These are phyloP conservation scores for Rallus crepitans DNA, from an alignment of 2,797 vertebrate species.

Conservation along the genomic window DNA sequence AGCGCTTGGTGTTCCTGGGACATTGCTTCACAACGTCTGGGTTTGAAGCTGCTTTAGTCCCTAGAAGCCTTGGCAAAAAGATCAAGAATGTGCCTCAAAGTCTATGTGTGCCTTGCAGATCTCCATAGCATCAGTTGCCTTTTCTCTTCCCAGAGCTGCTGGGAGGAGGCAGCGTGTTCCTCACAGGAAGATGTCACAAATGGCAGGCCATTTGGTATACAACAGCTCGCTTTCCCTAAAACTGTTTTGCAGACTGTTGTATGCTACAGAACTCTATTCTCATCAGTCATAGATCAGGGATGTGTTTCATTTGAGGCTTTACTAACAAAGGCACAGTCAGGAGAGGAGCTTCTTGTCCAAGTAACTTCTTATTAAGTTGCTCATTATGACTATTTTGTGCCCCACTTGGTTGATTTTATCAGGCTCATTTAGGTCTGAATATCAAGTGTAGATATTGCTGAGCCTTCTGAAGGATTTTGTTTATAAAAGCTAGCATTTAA, in stretches of 20 bases:
- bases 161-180: background rate
- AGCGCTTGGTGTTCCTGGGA: accelerated
- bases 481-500: background rate
- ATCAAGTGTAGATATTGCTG: background rate
- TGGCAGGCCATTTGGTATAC: background rate
- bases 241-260: background rate
- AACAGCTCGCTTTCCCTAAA: background rate
- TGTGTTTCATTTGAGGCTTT: background rate
- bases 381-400: background rate
- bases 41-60: background rate
- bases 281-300: background rate
- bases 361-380: background rate
- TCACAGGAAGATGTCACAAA: accelerated
- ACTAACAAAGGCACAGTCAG: background rate
- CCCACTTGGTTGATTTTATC: background rate
- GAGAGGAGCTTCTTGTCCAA: background rate
- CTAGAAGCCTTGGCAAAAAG: background rate
- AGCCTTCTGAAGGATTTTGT: background rate
- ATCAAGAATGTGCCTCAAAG: background rate
- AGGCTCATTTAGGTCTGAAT: background rate
- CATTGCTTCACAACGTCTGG: background rate
- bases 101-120: background rate
- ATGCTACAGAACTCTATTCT: background rate
- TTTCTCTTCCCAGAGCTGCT: background rate
- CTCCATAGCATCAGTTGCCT: background rate